Evolutionary conservation across 2,113 vertebrate species (phyloP), one percentile per base, ranked within the genome.

Genomic region (Heloderma charlesbogerti): DNA sequence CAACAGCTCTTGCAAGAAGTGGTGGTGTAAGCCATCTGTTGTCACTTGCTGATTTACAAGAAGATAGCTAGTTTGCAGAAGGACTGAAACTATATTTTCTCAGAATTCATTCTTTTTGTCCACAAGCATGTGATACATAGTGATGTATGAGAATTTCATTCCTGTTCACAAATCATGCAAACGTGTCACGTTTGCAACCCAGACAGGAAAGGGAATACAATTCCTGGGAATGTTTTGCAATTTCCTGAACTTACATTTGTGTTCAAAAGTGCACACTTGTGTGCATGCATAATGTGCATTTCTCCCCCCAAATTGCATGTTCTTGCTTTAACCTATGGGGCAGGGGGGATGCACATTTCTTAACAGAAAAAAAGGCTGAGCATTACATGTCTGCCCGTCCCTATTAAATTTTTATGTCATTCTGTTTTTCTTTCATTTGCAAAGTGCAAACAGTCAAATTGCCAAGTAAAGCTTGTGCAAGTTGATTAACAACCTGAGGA

Each of bases 1-100:
- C 13, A 34, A 31, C 54, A 63, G n/a, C 48, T 45, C 37, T 45
- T 31, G 4, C 40, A 84, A 84, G 66, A 84, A 40, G 22, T 27
- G 34, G 60, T 95, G 90, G 74, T 63, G 92, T 67, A 84, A 92
- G 84, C 27, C 5, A 88, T 29, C 4, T 84, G 34, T 45, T 93
- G 87, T 88, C 75, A 89, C 74, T 91, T 94, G 10, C 74, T 83
- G 16, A 72, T 88, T 89, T 87, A 75, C 27, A 89, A 93, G 72
- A 84, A 78, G 27, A 9, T 22, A 57, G 48, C 48, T 57, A 81
- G 48, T 25, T 81, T 81, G 34, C 29, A 20, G 90, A 79, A 90
- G 66, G 60, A 93, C 0, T 88, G 54, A 91, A 9, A 1, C 48
- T 86, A 31, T 71, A 71, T 69, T 85, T 89, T 86, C 43, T 12